Conservation (phyloP, 2,113 vertebrate species). For the Ammodytes dubius region DNA sequence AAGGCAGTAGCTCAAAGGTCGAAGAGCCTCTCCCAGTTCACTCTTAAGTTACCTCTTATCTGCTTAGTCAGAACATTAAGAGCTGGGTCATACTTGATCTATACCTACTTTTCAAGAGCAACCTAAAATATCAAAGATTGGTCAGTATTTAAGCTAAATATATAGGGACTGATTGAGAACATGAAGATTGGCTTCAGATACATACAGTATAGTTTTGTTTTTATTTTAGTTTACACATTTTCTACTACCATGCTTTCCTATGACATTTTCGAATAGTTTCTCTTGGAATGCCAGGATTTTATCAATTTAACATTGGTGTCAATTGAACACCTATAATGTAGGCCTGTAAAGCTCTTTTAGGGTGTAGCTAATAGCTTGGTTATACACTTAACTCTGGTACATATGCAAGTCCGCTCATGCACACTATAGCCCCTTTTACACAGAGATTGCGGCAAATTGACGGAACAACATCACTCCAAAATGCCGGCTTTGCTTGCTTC, state of each 20-base stretch:
- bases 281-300: neutral
- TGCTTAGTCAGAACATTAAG: slow-evolving; percentile 20
- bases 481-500: no score
- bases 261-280: neutral
- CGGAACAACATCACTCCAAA: no score
- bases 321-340: neutral
- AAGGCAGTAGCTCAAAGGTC: slow-evolving; percentile 58
- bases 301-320: neutral
- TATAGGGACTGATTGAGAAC: neutral
- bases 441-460: no score
- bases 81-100: neutral
- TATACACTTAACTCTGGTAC: neutral
- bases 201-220: neutral
- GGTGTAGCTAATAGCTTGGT: neutral
- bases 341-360: neutral
- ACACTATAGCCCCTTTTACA: no score
- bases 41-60: slow-evolving; percentile 32
- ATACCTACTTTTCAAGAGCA: neutral
- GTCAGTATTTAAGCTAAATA: neutral
- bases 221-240: neutral
- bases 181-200: neutral
- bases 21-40: slow-evolving; percentile 30
- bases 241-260: neutral
- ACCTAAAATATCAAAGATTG: neutral
- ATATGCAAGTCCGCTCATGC: neutral